Conservation (phyloP, 2,888 invertebrate species). For the Augochlorella aurata region DNA sequence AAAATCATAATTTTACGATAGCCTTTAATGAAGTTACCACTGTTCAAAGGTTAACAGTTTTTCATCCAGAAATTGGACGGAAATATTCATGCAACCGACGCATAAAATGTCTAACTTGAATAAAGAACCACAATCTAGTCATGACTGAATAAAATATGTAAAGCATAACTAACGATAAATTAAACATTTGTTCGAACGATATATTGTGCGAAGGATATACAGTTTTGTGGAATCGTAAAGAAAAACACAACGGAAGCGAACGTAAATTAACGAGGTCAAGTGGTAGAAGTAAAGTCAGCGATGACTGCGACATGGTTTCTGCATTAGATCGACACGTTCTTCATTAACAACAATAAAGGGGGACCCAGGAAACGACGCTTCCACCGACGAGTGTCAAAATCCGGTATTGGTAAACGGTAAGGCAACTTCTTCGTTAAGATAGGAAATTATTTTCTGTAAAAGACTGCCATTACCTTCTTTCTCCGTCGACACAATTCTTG, state of each 20-base stretch:
- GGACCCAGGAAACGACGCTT: slow-evolving; percentile 69
- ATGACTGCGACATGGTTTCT: slow-evolving; percentile 78
- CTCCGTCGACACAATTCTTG: slow-evolving; percentile 12
- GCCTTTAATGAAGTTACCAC: no score
- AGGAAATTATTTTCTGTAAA: slow-evolving; percentile 27
- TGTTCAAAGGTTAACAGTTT: no score
- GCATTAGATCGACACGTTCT: slow-evolving; percentile 81
- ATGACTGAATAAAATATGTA: neutral
- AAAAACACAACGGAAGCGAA: slow-evolving; percentile 54
- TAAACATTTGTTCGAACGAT: slow-evolving; percentile 29
- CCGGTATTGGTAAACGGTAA: slow-evolving; percentile 59
- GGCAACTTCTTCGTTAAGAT: slow-evolving; percentile 6
- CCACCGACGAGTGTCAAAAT: slow-evolving; percentile 70
- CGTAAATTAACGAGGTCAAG: slow-evolving; percentile 75
- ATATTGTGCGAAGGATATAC: slow-evolving; percentile 43
- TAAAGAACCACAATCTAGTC: no score
- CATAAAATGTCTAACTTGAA: no score
- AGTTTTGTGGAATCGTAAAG: slow-evolving; percentile 48
- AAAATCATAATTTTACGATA: no score
- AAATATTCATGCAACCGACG: no score
- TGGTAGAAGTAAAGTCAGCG: slow-evolving; percentile 53
- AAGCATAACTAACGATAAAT: neutral
- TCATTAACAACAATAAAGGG: slow-evolving; percentile 78
- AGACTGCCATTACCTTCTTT: slow-evolving; percentile 19
- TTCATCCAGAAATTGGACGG: no score